Evolutionary conservation across 1,140 invertebrate species (phyloP), one percentile per base, ranked within the genome.

Genomic region (Sminthurides bifidus): DNA sequence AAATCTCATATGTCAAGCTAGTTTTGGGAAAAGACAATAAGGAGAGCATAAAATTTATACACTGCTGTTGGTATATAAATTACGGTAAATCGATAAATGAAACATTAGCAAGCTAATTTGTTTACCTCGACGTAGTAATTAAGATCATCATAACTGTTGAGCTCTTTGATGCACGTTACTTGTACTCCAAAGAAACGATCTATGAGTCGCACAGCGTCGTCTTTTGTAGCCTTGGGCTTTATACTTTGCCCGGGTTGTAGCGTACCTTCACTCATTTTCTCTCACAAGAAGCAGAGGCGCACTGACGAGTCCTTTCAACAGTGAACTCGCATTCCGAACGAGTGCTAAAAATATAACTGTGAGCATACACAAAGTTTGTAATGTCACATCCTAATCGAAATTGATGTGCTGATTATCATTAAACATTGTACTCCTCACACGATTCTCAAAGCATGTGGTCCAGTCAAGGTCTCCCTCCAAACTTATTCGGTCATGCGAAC

Each of bases 121-220:
- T n/a, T 48, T 51, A 65, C 75, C 49, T 68, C 66, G 21, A 78
- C 70, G 58, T 67, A 74, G 65, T 79, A 90, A 70, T 91, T 91
- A 65, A 77, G 80, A 69, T 92, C 87, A 66, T 90, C 85, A 66
- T 90, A 92, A 12, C 81, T 79, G 56, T 84, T 80, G 0, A 90
- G 68, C 66, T 84, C 79, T 15, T 70, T 75, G 2, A 87, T 74
- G 24, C 75, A 75, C n/a, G 71, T 71, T 1, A 79, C 76, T 6
- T 75, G 74, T 10, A 87, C 75, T 1, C 83, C 83, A 64, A 86
- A 90, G 0, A 85, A 70, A 2, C 76, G 70, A 60, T 79, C 70
- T 0, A 80, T 70, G 1, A 87, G 65, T 3, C 74, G 67, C 56
- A 71, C 72, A 0, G 78, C 80, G 2, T 68, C 67, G 12, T 80